These are phyloP conservation scores for Sebastes umbrosus DNA, from an alignment of 2,797 vertebrate genomes.

Conservation along the genomic window DNA sequence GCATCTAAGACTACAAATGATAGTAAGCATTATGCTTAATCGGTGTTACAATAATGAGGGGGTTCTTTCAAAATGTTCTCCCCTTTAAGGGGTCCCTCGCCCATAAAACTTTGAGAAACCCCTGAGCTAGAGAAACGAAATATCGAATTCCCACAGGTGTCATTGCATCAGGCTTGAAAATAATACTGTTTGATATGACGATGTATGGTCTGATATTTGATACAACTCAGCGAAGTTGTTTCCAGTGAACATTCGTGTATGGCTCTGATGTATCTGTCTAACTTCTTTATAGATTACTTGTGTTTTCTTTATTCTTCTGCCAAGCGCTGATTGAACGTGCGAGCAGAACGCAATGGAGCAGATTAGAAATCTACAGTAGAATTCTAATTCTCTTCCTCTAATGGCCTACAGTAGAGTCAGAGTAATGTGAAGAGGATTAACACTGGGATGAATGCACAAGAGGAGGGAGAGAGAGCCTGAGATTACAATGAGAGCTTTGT, in stretches of 20 bases:
- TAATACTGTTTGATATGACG: background rate
- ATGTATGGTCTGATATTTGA: conserved; percentile 14
- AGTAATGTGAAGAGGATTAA: conserved; percentile 79
- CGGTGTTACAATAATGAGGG: too few species aligned
- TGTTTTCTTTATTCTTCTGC: conserved; percentile 45
- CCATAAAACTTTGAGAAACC: too few species aligned
- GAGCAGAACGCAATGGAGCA: conserved; percentile 33
- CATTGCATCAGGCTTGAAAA: background rate
- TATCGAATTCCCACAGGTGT: background rate
- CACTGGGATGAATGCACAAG: conserved; percentile 61
- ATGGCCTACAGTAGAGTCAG: conserved; percentile 72
- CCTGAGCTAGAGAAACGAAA: background rate
- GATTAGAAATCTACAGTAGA: conserved; percentile 70
- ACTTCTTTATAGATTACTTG: background rate
- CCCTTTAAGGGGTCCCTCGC: too few species aligned
- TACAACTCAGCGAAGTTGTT: background rate
- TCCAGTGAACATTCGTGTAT: background rate
- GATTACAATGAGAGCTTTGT: conserved; percentile 79
- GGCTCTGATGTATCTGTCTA: background rate
- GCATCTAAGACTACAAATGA: too few species aligned
- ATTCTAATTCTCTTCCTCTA: conserved; percentile 68
- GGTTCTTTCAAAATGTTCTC: too few species aligned
- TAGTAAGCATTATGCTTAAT: too few species aligned
- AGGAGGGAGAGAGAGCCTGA: conserved; percentile 54
- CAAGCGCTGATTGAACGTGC: conserved; percentile 56